Base-by-base conservation (phyloP, 2,113 vertebrate species). In the Narcine bancroftii region DNA sequence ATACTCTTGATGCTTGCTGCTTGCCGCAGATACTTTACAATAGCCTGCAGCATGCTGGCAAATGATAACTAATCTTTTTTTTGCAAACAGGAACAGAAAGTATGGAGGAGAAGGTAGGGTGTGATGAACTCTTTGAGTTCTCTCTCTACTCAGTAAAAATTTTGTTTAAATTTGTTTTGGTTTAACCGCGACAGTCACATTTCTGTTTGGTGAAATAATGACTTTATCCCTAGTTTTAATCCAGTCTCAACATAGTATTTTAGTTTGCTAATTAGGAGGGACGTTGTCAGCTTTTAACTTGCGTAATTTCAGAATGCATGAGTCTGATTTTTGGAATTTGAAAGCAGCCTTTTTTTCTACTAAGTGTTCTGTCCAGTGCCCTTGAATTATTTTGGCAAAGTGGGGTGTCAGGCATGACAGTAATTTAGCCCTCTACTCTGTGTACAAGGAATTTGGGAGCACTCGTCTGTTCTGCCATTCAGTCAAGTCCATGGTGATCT, bases 181-280 rank as follows among this genome's bases (percentile, higher is more conserved):
- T 72, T 72, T 72, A 13, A 72, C 71, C 7, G 33, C 10, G 71
- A n/a, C 9, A 17, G 36, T n/a, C 53, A 19, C 81, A 85, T 85
- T 85, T 87, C 33, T 87, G 17, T 36, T 56, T n/a, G 15, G 79
- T 83, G 50, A 33, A 87, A 6, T 87, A 63, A 36, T 87, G 60
- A 56, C 81, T 87, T n/a, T 19, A 87, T 60, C 81, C 6, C 53
- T 87, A 63, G 60, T 1, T 87, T 87, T 13, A 36, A 5, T 7
- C n/a, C n/a, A 19, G 56, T 39, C 33, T 87, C 53, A 36, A 87
- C 15, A 36, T 19, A 7, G 19, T 5, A 21, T 33, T 75, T 39
- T 39, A 75, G 47, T 81, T 81, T 81, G 45, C 77, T 81, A 50
- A n/a, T 63, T 87, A 53, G 81, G 81, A 87, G 81, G 81, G n/a